Evolutionary conservation across 1,140 invertebrate genomes (phyloP), one percentile per base, ranked within the genome.

Genomic region (Drosophila nikananu): DNA sequence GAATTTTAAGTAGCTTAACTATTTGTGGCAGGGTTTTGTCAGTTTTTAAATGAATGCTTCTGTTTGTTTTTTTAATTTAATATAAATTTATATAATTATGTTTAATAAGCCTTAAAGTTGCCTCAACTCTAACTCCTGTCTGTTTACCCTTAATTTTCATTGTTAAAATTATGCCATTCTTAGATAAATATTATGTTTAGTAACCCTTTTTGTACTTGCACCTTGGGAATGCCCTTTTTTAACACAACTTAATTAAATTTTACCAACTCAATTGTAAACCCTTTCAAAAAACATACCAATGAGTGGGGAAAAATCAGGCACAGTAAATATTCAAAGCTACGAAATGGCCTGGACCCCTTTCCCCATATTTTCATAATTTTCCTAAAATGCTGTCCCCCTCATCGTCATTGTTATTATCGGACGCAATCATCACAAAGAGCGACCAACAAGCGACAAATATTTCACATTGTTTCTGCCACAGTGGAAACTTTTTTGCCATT

Each of bases 401-500:
- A 39, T 75, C 25, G 13, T 55, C 48, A 46, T 42, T 60, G 46
- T 44, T 37, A 48, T 61, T 74, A 74, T 74, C 71, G 48, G 65
- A 10, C 48, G 63, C 70, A 77, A 59, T 67, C 73, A 80, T 68
- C 71, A 71, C 46, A 80, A 64, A 80, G 61, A 76, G 64, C 76
- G 51, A 58, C 73, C 82, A 84, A 86, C 74, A 78, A 86, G 76
- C 76, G 80, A 86, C 83, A 86, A 81, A 87, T 86, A 86, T 86
- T 86, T 80, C 64, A 64, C 77, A 86, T 86, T 86, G 79, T 86
- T 86, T 80, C 81, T 73, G 82, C 72, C 81, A 80, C 76, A 80
- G 81, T 87, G 81, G 71, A 80, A 86, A 87, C 63, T 86, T 86
- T 86, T 76, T 86, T 74, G 83, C 67, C 83, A 86, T 86, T 81